Conservation (phyloP, 1,140 invertebrate species). For the Calephelis nemesis region DNA sequence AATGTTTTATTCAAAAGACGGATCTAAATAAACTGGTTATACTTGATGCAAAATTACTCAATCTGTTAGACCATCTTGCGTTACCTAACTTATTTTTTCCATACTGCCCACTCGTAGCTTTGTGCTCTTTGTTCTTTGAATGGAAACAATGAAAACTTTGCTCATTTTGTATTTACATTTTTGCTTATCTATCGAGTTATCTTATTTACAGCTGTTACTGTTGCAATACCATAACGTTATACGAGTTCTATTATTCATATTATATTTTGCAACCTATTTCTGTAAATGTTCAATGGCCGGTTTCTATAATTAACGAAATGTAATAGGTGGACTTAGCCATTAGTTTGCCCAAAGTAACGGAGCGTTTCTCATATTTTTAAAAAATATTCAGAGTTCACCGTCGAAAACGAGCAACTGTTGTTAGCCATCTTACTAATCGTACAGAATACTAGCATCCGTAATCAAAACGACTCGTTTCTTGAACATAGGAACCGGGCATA, state of each 20-base stretch:
- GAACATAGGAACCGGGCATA: no score
- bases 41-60: conserved; percentile 24
- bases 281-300: background rate
- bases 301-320: no score
- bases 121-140: conserved; percentile 40
- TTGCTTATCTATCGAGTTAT: conserved; percentile 56
- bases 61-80: conserved; percentile 28
- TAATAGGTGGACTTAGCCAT: no score
- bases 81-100: conserved; percentile 30
- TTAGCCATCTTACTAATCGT: no score
- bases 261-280: background rate
- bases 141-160: conserved; percentile 58
- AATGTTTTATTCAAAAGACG: background rate
- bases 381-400: no score
- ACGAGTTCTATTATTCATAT: conserved; percentile 14
- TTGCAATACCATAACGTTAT: conserved; percentile 33
- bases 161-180: conserved; percentile 51
- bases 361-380: no score
- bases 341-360: no score
- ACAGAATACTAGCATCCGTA: no score
- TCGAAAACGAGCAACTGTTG: no score
- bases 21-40: background rate
- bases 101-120: conserved; percentile 38
- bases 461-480: no score
- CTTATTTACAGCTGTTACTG: conserved; percentile 47